These are phyloP conservation scores for Thermophis baileyi DNA, from an alignment of 2,113 vertebrate genomes.

Conservation along the genomic window DNA sequence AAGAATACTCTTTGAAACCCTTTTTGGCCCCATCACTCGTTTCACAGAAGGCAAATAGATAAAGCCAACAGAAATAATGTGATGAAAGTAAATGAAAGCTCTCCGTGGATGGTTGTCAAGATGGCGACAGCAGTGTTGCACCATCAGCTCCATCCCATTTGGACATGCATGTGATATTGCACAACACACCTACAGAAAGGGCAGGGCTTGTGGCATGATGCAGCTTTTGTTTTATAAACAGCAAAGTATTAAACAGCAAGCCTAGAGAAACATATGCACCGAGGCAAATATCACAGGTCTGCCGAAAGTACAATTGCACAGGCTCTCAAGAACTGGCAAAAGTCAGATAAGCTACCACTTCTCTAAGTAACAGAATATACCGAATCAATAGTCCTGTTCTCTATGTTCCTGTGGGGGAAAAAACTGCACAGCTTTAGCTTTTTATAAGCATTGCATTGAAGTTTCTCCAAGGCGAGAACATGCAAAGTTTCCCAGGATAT, in stretches of 20 bases:
- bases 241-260: neutral
- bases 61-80: neutral
- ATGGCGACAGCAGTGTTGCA: neutral
- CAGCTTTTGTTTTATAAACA: neutral
- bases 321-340: neutral
- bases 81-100: neutral
- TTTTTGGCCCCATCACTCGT: neutral
- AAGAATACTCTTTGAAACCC: neutral
- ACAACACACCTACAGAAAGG: neutral
- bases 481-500: neutral
- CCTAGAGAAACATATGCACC: neutral
- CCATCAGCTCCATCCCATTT: neutral
- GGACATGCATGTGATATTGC: neutral
- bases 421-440: neutral
- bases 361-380: neutral
- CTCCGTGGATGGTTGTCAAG: neutral
- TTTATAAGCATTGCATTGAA: neutral
- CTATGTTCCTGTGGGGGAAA: neutral
- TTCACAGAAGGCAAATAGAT: neutral
- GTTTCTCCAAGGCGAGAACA: neutral
- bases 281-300: neutral
- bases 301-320: neutral
- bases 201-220: neutral
- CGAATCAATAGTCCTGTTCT: neutral
- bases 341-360: neutral